Evolutionary conservation across 1,140 invertebrate species (phyloP), one percentile per base, ranked within the genome.

Genomic region (Rhyzopertha dominica): DNA sequence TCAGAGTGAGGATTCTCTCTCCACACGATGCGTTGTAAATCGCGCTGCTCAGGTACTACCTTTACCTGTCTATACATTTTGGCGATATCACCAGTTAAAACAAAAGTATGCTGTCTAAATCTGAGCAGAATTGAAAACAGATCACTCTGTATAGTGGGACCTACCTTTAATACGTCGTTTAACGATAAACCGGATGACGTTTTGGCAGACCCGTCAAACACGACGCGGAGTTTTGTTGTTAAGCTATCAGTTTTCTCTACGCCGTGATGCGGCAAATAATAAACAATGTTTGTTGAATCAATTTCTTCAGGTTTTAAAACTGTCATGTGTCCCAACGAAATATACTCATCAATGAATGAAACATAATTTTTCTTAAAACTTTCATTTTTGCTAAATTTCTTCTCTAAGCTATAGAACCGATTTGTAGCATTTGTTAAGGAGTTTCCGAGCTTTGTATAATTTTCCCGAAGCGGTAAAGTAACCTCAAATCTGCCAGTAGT

Each of bases 11-110:
- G 47, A 5, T 40, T n/a, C 5, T 47, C 20, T 17, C 65, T 40
- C 67, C 68, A 72, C 1, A 72, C 9, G 16, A 72, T 68, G 19
- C 58, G 24, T 48, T 71, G 66, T 30, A 59, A 58, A 16, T 57
- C 43, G 18, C 30, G 9, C 30, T 71, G 51, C 17, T 49, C 37
- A 18, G 41, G 18, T 43, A 56, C 13, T 1, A 71, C 37, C 12
- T 28, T 22, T 18, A 72, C 54, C 40, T 69, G 65, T 3, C 67
- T 47, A 44, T 64, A 72, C 64, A 71, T 70, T 53, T 70, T 68
- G 20, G 49, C 49, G 16, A 70, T 62, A 45, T 72, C 70, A 1
- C 51, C 59, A 5, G 49, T 51, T 5, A 70, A 44, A 0, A 59
- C 64, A 23, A 58, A 53, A 2, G 23, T 9, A 45, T 61, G 49